Evolutionary conservation across 2,113 vertebrate genomes (phyloP).

Genomic region (Phainopepla nitens): DNA sequence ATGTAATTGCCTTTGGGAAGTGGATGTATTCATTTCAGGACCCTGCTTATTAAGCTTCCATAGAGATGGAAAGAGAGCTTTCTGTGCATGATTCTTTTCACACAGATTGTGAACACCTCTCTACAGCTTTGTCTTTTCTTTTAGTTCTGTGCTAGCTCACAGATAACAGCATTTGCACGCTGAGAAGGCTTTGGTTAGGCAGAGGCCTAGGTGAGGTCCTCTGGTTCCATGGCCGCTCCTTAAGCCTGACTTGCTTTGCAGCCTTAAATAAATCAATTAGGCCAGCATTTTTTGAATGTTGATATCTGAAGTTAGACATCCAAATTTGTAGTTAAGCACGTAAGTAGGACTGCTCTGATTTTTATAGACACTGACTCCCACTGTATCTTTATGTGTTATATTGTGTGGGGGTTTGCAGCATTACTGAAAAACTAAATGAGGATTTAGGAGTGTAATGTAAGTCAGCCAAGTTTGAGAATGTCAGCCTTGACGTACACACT

Average conservation of each 20-base stretch:
- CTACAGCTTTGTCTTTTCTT: not conserved
- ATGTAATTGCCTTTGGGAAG: not conserved
- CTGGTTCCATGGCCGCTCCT: not conserved
- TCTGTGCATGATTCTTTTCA: not conserved
- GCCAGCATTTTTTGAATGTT: not conserved
- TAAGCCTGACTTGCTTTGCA: not conserved
- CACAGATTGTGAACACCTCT: not conserved
- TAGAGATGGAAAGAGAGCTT: not conserved
- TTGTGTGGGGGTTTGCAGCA: not conserved
- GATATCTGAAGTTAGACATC: not conserved
- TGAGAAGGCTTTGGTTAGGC: not conserved
- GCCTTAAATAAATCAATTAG: not conserved
- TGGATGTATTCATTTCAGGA: not conserved
- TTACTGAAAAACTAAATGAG: not conserved
- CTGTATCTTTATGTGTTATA: not conserved
- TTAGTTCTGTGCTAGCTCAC: not conserved
- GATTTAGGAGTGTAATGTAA: not conserved
- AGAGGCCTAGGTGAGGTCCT: not conserved
- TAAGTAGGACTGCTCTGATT: slow-evolving; percentile 6
- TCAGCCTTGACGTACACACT: not conserved
- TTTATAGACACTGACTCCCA: slow-evolving; percentile 24
- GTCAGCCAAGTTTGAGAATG: not conserved
- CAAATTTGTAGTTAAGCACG: not conserved
- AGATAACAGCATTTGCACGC: not conserved
- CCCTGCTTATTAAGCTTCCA: not conserved